phyloP scores from a whole-genome alignment of 2,113 vertebrate genomes.

The Malurus elegans region DNA sequence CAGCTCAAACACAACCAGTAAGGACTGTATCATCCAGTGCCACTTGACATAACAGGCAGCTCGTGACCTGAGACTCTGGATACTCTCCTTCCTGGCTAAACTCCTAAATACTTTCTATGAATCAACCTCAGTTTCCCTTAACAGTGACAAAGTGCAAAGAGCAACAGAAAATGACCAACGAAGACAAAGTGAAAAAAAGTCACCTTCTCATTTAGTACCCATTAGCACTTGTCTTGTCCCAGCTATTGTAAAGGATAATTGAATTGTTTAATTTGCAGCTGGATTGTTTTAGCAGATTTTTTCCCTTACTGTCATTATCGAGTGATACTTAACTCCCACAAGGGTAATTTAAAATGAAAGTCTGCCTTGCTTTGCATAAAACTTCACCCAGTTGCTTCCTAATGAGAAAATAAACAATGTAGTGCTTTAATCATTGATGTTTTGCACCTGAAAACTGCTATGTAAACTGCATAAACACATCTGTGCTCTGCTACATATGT shows the following conservation, averaged over 20 bases:
- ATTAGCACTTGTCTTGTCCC: slow-evolving; percentile 26
- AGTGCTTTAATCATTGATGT: slow-evolving; percentile 57
- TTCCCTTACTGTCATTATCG: slow-evolving; percentile 4
- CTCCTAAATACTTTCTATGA: neutral
- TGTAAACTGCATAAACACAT: slow-evolving; percentile 52
- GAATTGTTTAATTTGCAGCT: slow-evolving; percentile 54
- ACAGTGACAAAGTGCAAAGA: neutral
- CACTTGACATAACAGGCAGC: neutral
- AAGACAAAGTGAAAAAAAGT: neutral
- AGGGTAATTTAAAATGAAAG: slow-evolving; percentile 57
- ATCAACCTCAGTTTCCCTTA: neutral
- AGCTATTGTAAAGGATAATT: slow-evolving; percentile 48
- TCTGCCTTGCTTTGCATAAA: slow-evolving; percentile 34
- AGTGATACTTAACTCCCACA: slow-evolving; percentile 52
- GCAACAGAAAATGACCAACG: neutral
- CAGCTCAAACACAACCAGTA: neutral
- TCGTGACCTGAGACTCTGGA: neutral
- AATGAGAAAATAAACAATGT: slow-evolving; percentile 61
- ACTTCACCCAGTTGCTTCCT: neutral
- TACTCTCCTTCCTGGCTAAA: neutral
- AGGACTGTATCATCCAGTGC: neutral
- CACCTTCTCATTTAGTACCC: slow-evolving; percentile 20
- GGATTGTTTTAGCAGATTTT: slow-evolving; percentile 24
- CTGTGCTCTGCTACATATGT: slow-evolving; percentile 50
- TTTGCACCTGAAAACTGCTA: slow-evolving; percentile 59